Evolutionary conservation across 1,140 invertebrate genomes (phyloP).

Genomic region (Brachionus asplanchnoidis): DNA sequence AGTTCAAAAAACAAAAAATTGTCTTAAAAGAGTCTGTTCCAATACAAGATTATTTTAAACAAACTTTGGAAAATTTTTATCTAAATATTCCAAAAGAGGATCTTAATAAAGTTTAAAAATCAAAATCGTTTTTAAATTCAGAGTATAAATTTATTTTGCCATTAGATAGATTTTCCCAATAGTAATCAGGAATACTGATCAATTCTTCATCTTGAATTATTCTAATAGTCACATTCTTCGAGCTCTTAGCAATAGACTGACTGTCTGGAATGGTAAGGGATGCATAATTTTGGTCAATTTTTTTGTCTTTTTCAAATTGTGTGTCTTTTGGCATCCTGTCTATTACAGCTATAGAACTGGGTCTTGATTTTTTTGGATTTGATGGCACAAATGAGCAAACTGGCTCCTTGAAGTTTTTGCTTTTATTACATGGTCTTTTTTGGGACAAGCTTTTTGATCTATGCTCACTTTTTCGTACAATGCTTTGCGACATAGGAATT

Average conservation of each 20-base stretch:
- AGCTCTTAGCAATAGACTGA: neutral
- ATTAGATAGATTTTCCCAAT: constrained; percentile 25
- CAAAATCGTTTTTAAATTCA: constrained; percentile 33
- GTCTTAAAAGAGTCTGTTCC: neutral
- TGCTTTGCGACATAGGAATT: neutral
- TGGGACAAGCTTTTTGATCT: neutral
- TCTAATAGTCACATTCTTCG: neutral
- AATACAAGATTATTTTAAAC: constrained; percentile 19
- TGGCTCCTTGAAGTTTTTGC: neutral
- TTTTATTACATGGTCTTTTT: neutral
- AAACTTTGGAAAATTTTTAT: constrained; percentile 27
- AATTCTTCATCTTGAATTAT: neutral
- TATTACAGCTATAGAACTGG: neutral
- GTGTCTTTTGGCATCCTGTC: neutral
- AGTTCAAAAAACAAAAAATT: constrained; percentile 29
- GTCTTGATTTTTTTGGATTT: neutral
- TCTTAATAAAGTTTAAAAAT: constrained; percentile 8
- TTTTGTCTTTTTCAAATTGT: neutral
- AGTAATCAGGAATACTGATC: neutral
- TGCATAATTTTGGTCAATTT: neutral
- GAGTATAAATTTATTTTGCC: neutral
- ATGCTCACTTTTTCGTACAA: neutral
- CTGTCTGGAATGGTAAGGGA: neutral
- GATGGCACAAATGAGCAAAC: neutral
- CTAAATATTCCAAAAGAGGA: neutral